Percentiles rank a stretch among this genome's conserved stretches.
Evolutionary conservation across 2,888 invertebrate species (phyloP).

Genomic region (Dryocosmus kuriphilus): DNA sequence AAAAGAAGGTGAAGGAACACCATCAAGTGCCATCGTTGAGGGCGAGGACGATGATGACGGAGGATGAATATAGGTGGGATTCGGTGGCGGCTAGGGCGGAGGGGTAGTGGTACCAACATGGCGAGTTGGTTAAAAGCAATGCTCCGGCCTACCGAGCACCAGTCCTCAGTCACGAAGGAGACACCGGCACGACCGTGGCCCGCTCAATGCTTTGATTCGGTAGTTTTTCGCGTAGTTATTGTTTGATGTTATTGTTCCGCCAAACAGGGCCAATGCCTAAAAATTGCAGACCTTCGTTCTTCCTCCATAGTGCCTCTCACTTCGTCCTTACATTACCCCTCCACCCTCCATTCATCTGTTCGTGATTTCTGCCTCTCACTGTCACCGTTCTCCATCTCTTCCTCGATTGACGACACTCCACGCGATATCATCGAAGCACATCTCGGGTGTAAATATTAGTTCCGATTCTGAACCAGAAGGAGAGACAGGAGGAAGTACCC

Average conservation of each 20-base stretch:
- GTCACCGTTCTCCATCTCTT: conserved; percentile 34
- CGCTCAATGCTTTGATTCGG: neutral
- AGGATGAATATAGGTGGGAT: conserved; percentile 49
- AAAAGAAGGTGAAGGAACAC: conserved; percentile 14
- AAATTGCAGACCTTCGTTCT: conserved; percentile 27
- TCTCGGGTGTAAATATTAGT: conserved; percentile 7
- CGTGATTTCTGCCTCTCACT: conserved; percentile 22
- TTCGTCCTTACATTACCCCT: conserved; percentile 6
- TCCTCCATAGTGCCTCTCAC: conserved; percentile 21
- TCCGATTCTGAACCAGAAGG: neutral
- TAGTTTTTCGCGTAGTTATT: conserved; percentile 7
- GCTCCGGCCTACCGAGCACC: conserved; percentile 69
- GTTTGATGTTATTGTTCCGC: neutral
- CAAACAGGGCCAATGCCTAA: neutral
- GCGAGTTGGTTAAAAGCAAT: conserved; percentile 77
- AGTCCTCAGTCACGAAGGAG: conserved; percentile 63
- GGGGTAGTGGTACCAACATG: conserved; percentile 73
- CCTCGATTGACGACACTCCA: conserved; percentile 23
- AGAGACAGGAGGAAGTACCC: neutral
- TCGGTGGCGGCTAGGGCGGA: conserved; percentile 56
- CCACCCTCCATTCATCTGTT: neutral
- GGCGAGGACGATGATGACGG: conserved; percentile 53
- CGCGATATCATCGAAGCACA: conserved; percentile 1
- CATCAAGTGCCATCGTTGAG: conserved; percentile 47
- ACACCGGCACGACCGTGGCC: conserved; percentile 36